These are phyloP conservation scores for Chloromyia formosa DNA, from an alignment of 2,888 invertebrate genomes.

Conservation along the genomic window DNA sequence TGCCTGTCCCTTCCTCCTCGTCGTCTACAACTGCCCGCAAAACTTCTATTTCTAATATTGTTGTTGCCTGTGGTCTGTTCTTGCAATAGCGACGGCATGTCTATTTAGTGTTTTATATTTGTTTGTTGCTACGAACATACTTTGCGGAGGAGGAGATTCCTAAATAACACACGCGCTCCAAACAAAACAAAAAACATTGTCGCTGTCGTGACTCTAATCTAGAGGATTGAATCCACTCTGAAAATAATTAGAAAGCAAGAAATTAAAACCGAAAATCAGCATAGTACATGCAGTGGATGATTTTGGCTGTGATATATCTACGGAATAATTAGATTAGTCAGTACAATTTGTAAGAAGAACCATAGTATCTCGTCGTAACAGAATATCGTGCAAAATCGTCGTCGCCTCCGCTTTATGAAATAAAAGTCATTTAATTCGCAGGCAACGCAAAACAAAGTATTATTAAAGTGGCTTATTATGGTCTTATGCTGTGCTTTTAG, in stretches of 20 bases:
- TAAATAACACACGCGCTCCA: neutral
- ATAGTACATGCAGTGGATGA: neutral
- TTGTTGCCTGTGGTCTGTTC: neutral
- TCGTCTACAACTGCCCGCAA: slow-evolving; percentile 1
- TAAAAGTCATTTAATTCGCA: neutral
- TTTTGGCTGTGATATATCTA: slow-evolving; percentile 37
- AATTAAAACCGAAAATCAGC: neutral
- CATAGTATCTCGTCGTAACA: neutral
- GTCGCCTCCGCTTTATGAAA: no score
- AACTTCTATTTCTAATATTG: slow-evolving; percentile 8
- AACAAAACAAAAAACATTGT: slow-evolving; percentile 9
- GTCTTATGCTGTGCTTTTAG: slow-evolving; percentile 33
- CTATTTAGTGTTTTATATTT: slow-evolving; percentile 7
- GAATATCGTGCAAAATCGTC: no score
- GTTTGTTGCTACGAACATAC: slow-evolving; percentile 18
- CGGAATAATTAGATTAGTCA: slow-evolving; percentile 32
- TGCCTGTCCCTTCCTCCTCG: neutral
- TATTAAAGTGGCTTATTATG: slow-evolving; percentile 26
- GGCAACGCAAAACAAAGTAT: slow-evolving; percentile 20
- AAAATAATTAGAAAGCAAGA: slow-evolving; percentile 1
- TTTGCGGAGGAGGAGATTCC: neutral
- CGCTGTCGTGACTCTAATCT: neutral
- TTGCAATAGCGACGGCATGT: neutral
- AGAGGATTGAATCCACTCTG: neutral
- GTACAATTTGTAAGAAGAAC: neutral